These are phyloP conservation scores for Trachelus troglodyta DNA, from an alignment of 2,888 invertebrate genomes.

Conservation along the genomic window DNA sequence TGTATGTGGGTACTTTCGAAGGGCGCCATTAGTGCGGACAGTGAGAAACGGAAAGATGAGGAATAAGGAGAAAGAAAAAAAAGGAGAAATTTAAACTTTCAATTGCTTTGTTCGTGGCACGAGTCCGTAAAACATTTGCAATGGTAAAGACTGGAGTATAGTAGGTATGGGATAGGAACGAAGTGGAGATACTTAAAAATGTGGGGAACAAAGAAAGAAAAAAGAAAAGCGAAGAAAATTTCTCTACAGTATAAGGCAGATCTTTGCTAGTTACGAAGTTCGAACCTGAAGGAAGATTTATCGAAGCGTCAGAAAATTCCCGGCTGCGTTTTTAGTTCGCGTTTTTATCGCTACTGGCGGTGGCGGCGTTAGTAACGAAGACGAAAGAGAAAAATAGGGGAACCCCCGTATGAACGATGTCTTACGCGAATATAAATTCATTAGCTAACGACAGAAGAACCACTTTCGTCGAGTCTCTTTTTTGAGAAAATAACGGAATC, in stretches of 20 bases:
- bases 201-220: background rate
- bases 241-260: background rate
- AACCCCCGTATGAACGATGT: background rate
- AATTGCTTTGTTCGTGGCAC: background rate
- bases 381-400: background rate
- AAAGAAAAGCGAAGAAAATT: background rate
- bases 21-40: background rate
- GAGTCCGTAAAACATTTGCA: slow-evolving; percentile 3
- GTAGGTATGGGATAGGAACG: background rate
- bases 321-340: background rate
- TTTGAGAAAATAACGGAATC: background rate
- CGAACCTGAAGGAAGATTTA: slow-evolving; percentile 16
- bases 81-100: background rate
- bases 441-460: background rate
- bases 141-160: background rate
- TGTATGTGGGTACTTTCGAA: background rate
- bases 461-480: no score
- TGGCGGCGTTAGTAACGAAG: background rate
- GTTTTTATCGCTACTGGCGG: background rate
- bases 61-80: no score
- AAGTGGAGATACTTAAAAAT: background rate
- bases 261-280: slow-evolving; percentile 15
- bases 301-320: background rate
- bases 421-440: background rate
- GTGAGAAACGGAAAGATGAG: no score